Conservation (phyloP, 2,888 invertebrate species). For the Erebia ligea region DNA sequence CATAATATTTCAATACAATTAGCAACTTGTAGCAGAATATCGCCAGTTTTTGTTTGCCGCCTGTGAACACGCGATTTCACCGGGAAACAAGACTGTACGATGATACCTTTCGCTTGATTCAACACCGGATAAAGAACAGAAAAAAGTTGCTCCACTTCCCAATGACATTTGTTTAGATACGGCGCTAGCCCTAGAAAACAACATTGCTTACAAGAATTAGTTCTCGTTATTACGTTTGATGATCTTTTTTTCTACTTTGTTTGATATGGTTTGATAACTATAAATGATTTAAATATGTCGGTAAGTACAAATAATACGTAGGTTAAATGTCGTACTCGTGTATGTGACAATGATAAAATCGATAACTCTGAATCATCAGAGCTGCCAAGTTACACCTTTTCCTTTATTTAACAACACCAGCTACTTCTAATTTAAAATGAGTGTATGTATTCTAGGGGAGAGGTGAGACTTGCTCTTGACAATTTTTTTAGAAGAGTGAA, state of each 20-base stretch:
- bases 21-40: slow-evolving; percentile 60
- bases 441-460: not conserved
- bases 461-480: slow-evolving; percentile 5
- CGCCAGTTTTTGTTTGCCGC: slow-evolving; percentile 65
- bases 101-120: slow-evolving; percentile 79
- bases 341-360: too few species aligned
- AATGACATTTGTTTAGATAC: slow-evolving; percentile 76
- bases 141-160: slow-evolving; percentile 75
- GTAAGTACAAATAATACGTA: too few species aligned
- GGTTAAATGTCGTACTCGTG: too few species aligned
- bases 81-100: slow-evolving; percentile 65
- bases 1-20: slow-evolving; percentile 65
- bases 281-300: too few species aligned
- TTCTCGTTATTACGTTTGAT: slow-evolving; percentile 2
- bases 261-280: not conserved
- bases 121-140: slow-evolving; percentile 63
- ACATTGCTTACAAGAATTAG: slow-evolving; percentile 17
- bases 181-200: slow-evolving; percentile 44
- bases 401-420: too few species aligned
- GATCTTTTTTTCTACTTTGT: not conserved
- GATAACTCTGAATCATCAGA: too few species aligned
- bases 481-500: slow-evolving; percentile 6
- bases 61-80: slow-evolving; percentile 79
- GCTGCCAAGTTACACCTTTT: too few species aligned
- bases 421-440: not conserved